Evolutionary conservation across 2,113 vertebrate genomes (phyloP).

Genomic region (Gymnorhina tibicen): DNA sequence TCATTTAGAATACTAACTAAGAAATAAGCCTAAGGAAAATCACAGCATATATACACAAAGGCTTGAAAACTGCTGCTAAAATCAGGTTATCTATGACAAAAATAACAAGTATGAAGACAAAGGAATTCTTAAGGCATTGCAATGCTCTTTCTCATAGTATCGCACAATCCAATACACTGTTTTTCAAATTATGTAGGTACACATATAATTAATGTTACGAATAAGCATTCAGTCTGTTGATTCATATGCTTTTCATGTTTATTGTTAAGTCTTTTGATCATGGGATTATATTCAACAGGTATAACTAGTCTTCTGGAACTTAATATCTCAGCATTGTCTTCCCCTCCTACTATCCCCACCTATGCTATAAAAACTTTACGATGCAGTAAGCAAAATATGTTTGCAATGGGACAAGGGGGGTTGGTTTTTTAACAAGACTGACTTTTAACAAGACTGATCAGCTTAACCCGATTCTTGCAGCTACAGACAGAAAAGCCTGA

Average conservation of each 20-base stretch:
- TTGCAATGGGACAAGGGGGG: background rate
- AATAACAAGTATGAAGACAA: background rate
- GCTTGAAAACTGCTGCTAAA: background rate
- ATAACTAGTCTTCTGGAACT: background rate
- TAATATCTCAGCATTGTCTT: background rate
- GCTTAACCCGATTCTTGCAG: rapidly evolving
- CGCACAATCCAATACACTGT: background rate
- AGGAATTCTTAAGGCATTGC: background rate
- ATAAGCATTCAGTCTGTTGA: background rate
- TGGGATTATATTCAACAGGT: background rate
- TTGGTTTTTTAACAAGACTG: background rate
- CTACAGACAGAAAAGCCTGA: background rate
- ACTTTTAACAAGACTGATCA: background rate
- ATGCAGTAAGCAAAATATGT: background rate
- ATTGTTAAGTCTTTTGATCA: background rate
- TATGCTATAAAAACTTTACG: background rate
- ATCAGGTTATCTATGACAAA: background rate
- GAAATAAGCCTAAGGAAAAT: background rate
- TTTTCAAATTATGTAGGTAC: background rate
- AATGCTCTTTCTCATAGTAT: background rate
- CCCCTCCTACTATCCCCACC: background rate
- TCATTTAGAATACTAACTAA: background rate
- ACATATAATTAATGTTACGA: background rate
- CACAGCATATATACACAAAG: background rate
- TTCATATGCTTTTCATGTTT: background rate